These are phyloP conservation scores for Drosophila quadrilineata DNA, from an alignment of 1,140 invertebrate genomes.

Conservation along the genomic window DNA sequence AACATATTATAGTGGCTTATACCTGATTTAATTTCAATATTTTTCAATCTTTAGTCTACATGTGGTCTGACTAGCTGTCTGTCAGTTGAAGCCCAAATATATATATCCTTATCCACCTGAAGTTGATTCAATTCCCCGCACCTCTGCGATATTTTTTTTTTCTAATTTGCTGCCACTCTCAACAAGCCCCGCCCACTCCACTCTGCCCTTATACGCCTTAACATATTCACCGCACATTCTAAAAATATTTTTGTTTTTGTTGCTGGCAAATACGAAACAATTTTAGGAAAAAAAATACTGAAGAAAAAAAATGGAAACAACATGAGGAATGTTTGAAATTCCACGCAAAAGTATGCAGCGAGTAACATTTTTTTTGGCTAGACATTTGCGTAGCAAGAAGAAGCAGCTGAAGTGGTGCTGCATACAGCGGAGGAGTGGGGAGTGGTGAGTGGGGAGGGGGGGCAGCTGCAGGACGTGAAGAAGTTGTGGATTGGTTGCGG, in stretches of 20 bases:
- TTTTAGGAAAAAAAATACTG: conserved; percentile 15
- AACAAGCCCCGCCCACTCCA: not conserved
- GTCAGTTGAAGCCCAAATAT: conserved; percentile 13
- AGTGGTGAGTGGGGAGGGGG: not conserved
- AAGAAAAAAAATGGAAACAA: conserved; percentile 15
- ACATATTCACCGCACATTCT: conserved; percentile 44
- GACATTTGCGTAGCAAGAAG: conserved; percentile 47
- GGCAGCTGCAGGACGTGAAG: not conserved
- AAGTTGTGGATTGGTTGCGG: conserved; percentile 6
- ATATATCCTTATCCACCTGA: conserved; percentile 30
- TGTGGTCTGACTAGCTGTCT: not conserved
- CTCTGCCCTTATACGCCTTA: not conserved
- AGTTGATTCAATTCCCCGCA: conserved; percentile 22
- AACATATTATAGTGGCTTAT: too few relatives aligned
- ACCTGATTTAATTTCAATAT: too few relatives aligned
- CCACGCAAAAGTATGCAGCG: conserved; percentile 57
- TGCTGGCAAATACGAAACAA: conserved; percentile 5
- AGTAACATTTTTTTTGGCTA: conserved; percentile 50
- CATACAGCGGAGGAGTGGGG: not conserved
- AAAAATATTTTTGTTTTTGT: conserved; percentile 57
- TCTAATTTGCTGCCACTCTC: conserved; percentile 43
- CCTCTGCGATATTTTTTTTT: conserved; percentile 38
- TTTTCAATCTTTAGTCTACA: not conserved
- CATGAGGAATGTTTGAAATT: conserved; percentile 58
- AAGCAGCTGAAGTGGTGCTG: conserved; percentile 11